Evolutionary conservation across 1,140 invertebrate species (phyloP).

Genomic region (Anastrepha ludens): DNA sequence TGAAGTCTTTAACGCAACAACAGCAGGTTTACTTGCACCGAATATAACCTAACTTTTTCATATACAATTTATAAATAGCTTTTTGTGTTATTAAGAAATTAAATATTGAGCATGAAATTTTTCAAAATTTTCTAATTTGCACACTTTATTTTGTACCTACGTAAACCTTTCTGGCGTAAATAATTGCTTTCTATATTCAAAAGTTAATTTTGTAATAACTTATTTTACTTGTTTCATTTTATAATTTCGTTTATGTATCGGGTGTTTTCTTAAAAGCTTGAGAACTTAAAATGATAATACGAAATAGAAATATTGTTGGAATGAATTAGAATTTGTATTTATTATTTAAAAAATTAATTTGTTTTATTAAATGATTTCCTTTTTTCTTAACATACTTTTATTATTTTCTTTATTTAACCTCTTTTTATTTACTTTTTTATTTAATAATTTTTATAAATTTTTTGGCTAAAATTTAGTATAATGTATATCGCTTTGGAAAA

Average conservation of each 20-base stretch:
- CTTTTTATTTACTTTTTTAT: too few species aligned
- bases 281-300: too few species aligned
- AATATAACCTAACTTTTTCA: not conserved
- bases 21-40: constrained; percentile 35
- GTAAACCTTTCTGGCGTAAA: not conserved
- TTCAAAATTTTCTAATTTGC: not conserved
- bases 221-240: not conserved
- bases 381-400: too few species aligned
- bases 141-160: not conserved
- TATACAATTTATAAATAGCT: not conserved
- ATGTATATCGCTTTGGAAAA: too few species aligned
- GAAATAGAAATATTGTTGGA: not conserved
- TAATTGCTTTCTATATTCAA: not conserved
- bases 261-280: too few species aligned
- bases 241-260: not conserved
- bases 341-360: too few species aligned
- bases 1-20: not conserved
- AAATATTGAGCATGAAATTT: constrained; percentile 4
- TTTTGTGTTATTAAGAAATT: not conserved
- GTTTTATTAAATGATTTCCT: too few species aligned
- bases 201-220: not conserved
- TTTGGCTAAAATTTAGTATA: too few species aligned
- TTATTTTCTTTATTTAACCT: too few species aligned
- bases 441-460: too few species aligned
- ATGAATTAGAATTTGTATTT: too few species aligned